A percentile compares a stretch with the other conserved stretches of the same genome.
These are phyloP conservation scores for Pelodytes ibericus DNA, from an alignment of 2,797 vertebrate species.

Conservation along the genomic window DNA sequence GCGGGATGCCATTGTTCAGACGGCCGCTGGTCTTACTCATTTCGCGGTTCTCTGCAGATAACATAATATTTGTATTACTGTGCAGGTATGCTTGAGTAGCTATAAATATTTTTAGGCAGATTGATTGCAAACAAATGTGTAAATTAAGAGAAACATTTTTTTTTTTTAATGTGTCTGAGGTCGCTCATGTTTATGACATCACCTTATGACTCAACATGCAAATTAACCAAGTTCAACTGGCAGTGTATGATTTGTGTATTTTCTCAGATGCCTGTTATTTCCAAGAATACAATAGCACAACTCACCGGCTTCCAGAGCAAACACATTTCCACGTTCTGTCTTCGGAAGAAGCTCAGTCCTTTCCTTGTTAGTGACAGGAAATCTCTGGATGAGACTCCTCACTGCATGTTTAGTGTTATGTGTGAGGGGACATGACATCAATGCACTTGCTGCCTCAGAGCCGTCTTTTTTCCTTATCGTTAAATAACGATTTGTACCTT, in stretches of 20 bases:
- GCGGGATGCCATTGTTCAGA: conserved; percentile 83
- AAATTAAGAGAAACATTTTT: no score
- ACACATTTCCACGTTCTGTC: conserved; percentile 69
- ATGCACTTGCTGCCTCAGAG: conserved; percentile 69
- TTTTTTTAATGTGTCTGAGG: no score
- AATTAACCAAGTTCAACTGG: no score
- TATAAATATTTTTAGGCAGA: no score
- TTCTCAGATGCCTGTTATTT: background rate
- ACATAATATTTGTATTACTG: background rate
- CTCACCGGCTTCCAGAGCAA: conserved; percentile 75
- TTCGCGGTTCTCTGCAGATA: conserved; percentile 74
- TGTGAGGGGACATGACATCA: conserved; percentile 79
- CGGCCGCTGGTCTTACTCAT: conserved; percentile 79
- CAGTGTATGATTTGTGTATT: background rate
- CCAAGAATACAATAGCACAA: conserved; percentile 28
- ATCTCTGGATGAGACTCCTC: conserved; percentile 79
- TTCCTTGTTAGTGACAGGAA: conserved; percentile 87
- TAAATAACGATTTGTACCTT: conserved; percentile 81
- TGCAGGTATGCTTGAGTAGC: no score
- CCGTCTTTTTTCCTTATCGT: conserved; percentile 87
- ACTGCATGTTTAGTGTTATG: conserved; percentile 75
- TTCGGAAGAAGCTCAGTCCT: conserved; percentile 79
- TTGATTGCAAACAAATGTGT: no score
- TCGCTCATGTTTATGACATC: no score
- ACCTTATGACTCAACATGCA: no score